Conservation (phyloP, 2,113 vertebrate species). For the Cairina moschata region DNA sequence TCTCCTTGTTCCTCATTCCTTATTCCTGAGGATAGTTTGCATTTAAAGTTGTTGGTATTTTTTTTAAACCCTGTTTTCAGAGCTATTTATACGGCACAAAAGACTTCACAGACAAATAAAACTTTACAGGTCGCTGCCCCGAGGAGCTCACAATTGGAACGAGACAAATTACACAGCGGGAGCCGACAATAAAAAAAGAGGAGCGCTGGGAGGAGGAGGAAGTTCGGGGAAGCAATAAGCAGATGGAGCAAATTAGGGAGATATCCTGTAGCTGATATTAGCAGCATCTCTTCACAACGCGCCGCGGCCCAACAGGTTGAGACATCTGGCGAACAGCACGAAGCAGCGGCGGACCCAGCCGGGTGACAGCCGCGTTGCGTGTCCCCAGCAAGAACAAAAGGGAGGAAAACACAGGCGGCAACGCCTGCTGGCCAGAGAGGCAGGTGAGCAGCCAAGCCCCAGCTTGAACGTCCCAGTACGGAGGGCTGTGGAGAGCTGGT, state of each 20-base stretch:
- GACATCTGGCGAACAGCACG: background rate
- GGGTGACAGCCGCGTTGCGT: background rate
- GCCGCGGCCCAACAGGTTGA: background rate
- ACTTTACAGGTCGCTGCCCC: background rate
- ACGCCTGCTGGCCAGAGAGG: background rate
- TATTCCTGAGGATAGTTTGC: background rate
- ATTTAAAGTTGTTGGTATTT: background rate
- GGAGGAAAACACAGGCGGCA: background rate
- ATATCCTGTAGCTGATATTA: background rate
- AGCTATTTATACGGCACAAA: background rate
- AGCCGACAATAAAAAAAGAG: background rate
- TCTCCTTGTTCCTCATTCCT: background rate
- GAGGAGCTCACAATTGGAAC: background rate
- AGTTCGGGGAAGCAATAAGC: background rate
- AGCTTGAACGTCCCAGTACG: background rate
- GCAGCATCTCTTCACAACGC: background rate
- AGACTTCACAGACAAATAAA: background rate
- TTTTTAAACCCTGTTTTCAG: background rate
- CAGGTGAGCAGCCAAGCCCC: background rate
- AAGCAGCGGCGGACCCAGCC: background rate
- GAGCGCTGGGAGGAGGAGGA: background rate
- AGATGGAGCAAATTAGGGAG: background rate
- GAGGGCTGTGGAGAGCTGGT: background rate
- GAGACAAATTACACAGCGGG: conserved; percentile 26
- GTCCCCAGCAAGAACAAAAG: background rate